Percentiles rank a stretch among this genome's conserved stretches.
These are phyloP conservation scores for Brachylomia viminalis DNA, from an alignment of 2,888 invertebrate genomes.

Conservation along the genomic window DNA sequence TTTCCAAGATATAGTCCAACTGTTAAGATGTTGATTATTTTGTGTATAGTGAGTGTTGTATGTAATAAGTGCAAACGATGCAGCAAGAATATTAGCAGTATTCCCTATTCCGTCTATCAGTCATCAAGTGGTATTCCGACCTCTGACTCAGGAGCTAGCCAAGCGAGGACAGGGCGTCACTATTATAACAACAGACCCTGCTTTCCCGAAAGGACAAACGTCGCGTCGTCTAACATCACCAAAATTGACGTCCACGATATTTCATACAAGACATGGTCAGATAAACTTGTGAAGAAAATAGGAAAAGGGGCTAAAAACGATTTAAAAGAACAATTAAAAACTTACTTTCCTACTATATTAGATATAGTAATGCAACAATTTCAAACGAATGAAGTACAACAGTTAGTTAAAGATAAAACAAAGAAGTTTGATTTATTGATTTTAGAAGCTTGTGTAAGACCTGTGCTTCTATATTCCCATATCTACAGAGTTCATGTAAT, in stretches of 20 bases:
- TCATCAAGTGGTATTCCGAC: constrained; percentile 81
- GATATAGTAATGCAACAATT: constrained; percentile 61
- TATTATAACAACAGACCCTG: constrained; percentile 80
- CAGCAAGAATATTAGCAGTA: constrained; percentile 78
- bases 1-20: background rate
- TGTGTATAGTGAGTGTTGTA: constrained; percentile 13
- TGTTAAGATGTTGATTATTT: constrained; percentile 18
- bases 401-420: constrained; percentile 52
- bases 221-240: constrained; percentile 75
- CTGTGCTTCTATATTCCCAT: constrained; percentile 60
- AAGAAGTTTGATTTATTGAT: constrained; percentile 64
- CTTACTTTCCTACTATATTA: constrained; percentile 11
- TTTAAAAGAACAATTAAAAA: constrained; percentile 33
- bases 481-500: constrained; percentile 68
- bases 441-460: constrained; percentile 59
- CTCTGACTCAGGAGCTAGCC: constrained; percentile 78
- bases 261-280: constrained; percentile 67
- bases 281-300: constrained; percentile 31
- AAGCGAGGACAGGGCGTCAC: constrained; percentile 82
- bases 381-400: constrained; percentile 57
- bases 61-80: constrained; percentile 37
- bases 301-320: constrained; percentile 44
- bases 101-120: constrained; percentile 80
- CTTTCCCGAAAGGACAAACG: constrained; percentile 64
- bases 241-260: constrained; percentile 79